phyloP scores from a whole-genome alignment of 2,888 invertebrate genomes.

The Esperia sulphurella region DNA sequence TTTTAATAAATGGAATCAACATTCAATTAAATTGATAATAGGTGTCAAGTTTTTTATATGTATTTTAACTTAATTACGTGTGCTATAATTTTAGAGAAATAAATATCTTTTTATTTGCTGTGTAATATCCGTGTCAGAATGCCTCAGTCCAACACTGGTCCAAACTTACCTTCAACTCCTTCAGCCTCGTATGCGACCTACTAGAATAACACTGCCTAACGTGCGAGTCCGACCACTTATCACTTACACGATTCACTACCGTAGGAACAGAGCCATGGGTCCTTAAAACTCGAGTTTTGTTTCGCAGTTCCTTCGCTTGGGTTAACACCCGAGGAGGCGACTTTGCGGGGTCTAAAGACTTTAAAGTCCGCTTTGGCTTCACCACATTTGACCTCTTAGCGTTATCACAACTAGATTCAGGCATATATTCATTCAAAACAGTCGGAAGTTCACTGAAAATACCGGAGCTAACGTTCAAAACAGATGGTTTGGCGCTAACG shows the following conservation, averaged over 20 bases:
- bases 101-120: too few relatives aligned
- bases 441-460: constrained; percentile 57
- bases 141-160: too few relatives aligned
- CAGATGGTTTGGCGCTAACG: constrained; percentile 59
- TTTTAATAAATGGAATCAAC: too few relatives aligned
- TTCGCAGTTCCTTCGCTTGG: constrained; percentile 19
- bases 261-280: constrained; percentile 44
- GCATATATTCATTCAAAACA: constrained; percentile 54
- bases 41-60: too few relatives aligned
- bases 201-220: constrained; percentile 49
- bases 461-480: constrained; percentile 46
- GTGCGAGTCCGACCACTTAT: constrained; percentile 44
- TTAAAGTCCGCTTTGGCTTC: constrained; percentile 59
- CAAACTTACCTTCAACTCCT: constrained; percentile 56
- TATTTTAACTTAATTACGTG: too few relatives aligned
- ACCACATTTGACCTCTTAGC: constrained; percentile 39
- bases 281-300: constrained; percentile 25
- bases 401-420: constrained; percentile 30
- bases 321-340: constrained; percentile 35
- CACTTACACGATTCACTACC: constrained; percentile 26
- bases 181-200: constrained; percentile 52
- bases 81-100: too few relatives aligned
- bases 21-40: too few relatives aligned
- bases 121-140: too few relatives aligned
- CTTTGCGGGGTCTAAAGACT: constrained; percentile 50